A percentile compares a stretch with the other conserved stretches of the same genome.
These are phyloP conservation scores for Psilopogon haemacephalus DNA, from an alignment of 2,113 vertebrate genomes.

Conservation along the genomic window DNA sequence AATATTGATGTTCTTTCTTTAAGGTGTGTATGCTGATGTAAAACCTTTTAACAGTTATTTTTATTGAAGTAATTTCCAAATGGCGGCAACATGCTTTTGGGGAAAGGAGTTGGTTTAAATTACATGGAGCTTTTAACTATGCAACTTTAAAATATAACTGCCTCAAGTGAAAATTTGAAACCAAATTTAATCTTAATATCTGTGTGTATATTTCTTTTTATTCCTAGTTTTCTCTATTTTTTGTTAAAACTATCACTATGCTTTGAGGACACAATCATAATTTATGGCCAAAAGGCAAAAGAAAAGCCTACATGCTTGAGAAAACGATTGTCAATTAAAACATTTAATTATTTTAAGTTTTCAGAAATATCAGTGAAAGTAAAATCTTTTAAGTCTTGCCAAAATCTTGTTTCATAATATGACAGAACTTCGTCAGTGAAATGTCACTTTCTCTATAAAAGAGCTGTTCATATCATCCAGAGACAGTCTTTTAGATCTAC, in stretches of 20 bases:
- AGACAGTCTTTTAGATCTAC: neutral
- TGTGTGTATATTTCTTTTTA: neutral
- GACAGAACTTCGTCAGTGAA: neutral
- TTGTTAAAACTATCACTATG: neutral
- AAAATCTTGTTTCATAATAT: neutral
- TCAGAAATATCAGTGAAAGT: neutral
- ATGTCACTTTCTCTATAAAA: neutral
- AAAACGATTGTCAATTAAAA: neutral
- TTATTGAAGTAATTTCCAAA: neutral
- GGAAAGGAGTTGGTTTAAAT: neutral
- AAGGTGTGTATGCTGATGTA: neutral
- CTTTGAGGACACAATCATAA: neutral
- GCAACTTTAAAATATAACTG: neutral
- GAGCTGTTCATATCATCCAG: neutral
- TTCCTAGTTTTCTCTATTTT: neutral
- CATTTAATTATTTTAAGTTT: too few species aligned
- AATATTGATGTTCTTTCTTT: neutral
- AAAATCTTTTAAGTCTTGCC: neutral
- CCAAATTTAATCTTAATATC: neutral
- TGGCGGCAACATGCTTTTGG: neutral
- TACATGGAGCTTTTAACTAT: neutral
- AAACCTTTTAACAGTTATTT: neutral
- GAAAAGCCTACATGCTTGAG: neutral
- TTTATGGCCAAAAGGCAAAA: neutral
- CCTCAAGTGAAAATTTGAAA: neutral